Conservation (phyloP, 2,797 vertebrate species). For the Paedocypris micromegethes region DNA sequence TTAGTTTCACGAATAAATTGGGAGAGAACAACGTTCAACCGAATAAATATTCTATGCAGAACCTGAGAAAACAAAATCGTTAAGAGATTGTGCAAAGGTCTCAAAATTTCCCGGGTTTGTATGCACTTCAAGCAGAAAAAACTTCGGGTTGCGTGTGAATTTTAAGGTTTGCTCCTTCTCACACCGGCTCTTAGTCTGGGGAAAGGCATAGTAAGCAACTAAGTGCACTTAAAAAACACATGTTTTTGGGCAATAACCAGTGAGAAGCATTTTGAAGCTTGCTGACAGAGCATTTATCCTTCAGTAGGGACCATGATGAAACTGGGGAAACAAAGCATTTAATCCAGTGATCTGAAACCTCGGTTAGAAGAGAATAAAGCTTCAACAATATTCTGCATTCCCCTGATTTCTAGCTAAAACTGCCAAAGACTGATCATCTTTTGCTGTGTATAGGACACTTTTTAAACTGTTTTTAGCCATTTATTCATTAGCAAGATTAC, state of each 20-base stretch:
- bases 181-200: not conserved
- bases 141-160: conserved; percentile 23
- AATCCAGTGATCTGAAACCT: conserved; percentile 8
- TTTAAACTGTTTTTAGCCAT: no score
- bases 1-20: no score
- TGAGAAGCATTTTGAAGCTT: conserved; percentile 25
- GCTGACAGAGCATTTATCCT: conserved; percentile 15
- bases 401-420: no score
- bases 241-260: conserved; percentile 20
- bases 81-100: conserved; percentile 18
- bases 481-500: no score
- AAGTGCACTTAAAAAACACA: conserved; percentile 33
- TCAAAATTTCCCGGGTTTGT: conserved; percentile 21
- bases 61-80: not conserved
- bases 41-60: no score
- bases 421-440: no score
- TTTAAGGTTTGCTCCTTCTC: conserved; percentile 23
- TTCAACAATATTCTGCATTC: not conserved
- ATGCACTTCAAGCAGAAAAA: conserved; percentile 31
- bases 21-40: no score
- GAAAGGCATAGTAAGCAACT: conserved; percentile 25
- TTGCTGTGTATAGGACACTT: no score
- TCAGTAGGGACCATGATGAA: not conserved
- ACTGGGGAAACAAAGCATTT: conserved; percentile 1
- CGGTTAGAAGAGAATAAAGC: conserved; percentile 2